Conservation (phyloP, 2,888 invertebrate genomes). For the Aphodius granarius region DNA sequence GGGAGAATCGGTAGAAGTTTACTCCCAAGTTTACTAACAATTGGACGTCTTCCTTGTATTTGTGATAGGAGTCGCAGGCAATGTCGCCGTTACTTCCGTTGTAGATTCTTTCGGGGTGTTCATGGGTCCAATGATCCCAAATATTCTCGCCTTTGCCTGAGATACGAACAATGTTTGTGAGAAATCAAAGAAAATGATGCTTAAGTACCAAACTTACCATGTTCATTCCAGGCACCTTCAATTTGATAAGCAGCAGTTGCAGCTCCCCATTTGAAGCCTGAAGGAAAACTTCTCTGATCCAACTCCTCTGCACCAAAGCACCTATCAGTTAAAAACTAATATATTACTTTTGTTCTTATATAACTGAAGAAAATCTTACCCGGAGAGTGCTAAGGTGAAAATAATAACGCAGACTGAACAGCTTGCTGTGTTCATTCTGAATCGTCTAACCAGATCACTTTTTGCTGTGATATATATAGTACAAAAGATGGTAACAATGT, state of each 20-base stretch:
- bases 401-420: background rate
- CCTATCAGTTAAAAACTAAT: background rate
- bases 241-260: slow-evolving; percentile 47
- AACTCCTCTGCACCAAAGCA: background rate
- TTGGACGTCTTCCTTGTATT: slow-evolving; percentile 65
- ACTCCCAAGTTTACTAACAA: slow-evolving; percentile 66
- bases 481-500: background rate
- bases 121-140: slow-evolving; percentile 62
- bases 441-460: background rate
- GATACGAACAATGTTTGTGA: slow-evolving; percentile 36
- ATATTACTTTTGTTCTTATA: background rate
- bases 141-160: slow-evolving; percentile 67
- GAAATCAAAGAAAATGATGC: slow-evolving; percentile 8
- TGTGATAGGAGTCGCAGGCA: slow-evolving; percentile 71
- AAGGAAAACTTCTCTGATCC: slow-evolving; percentile 34
- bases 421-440: background rate
- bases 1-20: slow-evolving; percentile 70
- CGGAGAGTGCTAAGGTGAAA: background rate
- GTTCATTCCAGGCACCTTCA: slow-evolving; percentile 41
- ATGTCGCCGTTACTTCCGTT: slow-evolving; percentile 65
- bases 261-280: slow-evolving; percentile 44
- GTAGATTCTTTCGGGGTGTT: slow-evolving; percentile 56
- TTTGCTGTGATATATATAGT: background rate
- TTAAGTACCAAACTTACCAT: too few species aligned
- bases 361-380: background rate